phyloP scores from a whole-genome alignment of 35 echinoderm and acorn worm species.

The Apostichopus japonicus region DNA sequence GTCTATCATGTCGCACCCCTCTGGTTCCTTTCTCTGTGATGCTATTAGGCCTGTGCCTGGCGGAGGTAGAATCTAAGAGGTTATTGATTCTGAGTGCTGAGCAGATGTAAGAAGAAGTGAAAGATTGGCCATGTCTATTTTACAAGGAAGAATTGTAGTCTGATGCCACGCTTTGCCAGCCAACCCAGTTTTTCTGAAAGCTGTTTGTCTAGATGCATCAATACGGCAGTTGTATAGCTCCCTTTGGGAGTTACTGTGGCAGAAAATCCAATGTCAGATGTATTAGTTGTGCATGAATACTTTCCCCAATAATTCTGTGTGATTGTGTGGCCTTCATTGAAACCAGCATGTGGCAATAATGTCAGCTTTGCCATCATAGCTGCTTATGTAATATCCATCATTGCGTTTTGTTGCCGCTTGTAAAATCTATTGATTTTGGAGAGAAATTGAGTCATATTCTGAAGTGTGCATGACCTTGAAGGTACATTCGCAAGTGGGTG shows the following conservation, averaged over 20 bases:
- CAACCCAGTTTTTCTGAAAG: neutral
- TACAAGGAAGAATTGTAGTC: neutral
- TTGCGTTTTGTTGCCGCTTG: neutral
- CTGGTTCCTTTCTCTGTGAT: neutral
- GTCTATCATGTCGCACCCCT: neutral
- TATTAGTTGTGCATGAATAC: neutral
- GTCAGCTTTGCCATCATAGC: neutral
- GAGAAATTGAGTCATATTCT: neutral
- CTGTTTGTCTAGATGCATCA: no score
- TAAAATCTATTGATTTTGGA: neutral
- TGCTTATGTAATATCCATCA: neutral
- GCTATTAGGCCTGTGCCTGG: neutral
- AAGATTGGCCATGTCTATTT: neutral
- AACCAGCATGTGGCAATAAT: slow-evolving; percentile 13
- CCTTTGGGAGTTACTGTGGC: neutral
- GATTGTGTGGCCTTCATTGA: neutral
- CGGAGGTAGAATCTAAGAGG: neutral
- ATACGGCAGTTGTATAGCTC: neutral
- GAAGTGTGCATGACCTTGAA: no score
- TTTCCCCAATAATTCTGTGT: neutral
- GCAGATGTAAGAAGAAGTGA: neutral
- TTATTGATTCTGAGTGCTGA: neutral
- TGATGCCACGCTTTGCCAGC: neutral
- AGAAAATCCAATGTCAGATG: neutral
- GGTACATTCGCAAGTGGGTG: no score